Conservation (phyloP, 2,797 vertebrate genomes). For the Xyrichtys novacula region DNA sequence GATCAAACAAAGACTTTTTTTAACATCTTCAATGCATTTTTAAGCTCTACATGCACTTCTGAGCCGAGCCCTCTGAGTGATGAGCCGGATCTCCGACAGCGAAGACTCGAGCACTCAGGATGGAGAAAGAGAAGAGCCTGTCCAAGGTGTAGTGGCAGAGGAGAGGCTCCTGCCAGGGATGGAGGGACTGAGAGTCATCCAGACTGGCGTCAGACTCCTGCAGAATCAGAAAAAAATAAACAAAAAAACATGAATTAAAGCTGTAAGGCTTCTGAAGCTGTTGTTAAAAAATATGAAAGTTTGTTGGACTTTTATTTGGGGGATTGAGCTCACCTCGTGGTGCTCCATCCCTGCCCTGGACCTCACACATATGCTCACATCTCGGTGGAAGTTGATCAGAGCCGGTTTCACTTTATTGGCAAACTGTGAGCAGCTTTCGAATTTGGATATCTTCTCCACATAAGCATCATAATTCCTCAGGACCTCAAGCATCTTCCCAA, state of each 20-base stretch:
- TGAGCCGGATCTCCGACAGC: constrained; percentile 68
- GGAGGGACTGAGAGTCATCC: accelerated
- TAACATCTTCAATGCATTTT: not conserved
- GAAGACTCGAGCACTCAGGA: constrained; percentile 82
- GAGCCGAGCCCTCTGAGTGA: constrained; percentile 24
- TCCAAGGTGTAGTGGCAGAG: constrained; percentile 76
- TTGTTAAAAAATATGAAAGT: not conserved
- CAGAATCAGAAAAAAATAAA: not conserved
- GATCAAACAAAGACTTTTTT: constrained; percentile 52
- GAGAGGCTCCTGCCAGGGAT: not conserved
- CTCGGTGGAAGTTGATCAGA: constrained; percentile 44
- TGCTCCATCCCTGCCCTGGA: accelerated
- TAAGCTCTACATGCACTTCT: constrained; percentile 49
- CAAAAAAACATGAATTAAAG: not conserved
- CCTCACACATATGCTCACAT: constrained; percentile 54
- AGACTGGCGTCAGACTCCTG: constrained; percentile 2
- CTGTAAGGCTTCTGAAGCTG: not conserved
- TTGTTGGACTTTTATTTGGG: not conserved
- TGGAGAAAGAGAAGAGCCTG: constrained; percentile 85
- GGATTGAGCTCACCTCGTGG: constrained; percentile 21
- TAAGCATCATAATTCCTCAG: constrained; percentile 65
- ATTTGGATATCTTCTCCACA: constrained; percentile 45
- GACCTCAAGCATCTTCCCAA: constrained; percentile 69
- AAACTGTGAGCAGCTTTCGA: constrained; percentile 49
- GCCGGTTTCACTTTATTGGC: constrained; percentile 25